phyloP scores from a whole-genome alignment of 2,113 vertebrate species.

The Epinephelus cyanopodus region DNA sequence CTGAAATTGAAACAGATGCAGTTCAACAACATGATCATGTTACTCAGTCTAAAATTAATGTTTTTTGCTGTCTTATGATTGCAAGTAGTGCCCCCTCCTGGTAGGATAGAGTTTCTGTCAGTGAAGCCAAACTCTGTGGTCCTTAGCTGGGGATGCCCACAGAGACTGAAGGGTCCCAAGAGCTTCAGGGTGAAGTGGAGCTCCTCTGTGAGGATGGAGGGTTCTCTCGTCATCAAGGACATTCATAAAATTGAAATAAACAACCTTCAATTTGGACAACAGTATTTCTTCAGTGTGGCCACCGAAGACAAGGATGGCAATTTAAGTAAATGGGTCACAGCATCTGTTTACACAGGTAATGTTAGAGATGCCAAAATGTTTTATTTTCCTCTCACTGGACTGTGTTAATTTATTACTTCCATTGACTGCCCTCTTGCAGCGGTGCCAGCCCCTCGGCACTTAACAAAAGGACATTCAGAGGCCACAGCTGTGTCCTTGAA shows the following conservation, averaged over 20 bases:
- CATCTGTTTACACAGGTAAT: slow-evolving; percentile 42
- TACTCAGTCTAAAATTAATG: neutral
- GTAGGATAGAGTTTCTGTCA: slow-evolving; percentile 29
- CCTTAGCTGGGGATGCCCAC: slow-evolving; percentile 8
- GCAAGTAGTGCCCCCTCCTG: slow-evolving; percentile 65
- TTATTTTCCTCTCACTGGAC: neutral
- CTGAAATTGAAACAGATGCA: too few relatives aligned
- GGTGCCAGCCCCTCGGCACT: slow-evolving; percentile 12
- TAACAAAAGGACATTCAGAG: slow-evolving; percentile 8
- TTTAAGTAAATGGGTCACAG: slow-evolving; percentile 23
- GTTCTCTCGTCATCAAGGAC: slow-evolving; percentile 6
- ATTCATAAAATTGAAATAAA: slow-evolving; percentile 37
- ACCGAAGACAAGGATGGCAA: slow-evolving; percentile 33
- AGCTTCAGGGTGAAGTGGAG: slow-evolving; percentile 44
- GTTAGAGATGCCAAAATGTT: neutral
- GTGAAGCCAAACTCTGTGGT: slow-evolving; percentile 22
- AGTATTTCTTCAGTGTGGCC: slow-evolving; percentile 46
- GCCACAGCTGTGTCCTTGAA: slow-evolving; percentile 20
- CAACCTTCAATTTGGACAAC: slow-evolving; percentile 38
- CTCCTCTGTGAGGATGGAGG: neutral
- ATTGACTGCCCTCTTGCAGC: slow-evolving; percentile 18
- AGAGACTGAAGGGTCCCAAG: slow-evolving; percentile 1
- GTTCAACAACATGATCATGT: too few relatives aligned
- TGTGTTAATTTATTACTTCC: neutral
- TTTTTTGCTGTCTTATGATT: slow-evolving; percentile 5